Conservation (phyloP, 2,888 invertebrate species). For the Lycophotia porphyrea region DNA sequence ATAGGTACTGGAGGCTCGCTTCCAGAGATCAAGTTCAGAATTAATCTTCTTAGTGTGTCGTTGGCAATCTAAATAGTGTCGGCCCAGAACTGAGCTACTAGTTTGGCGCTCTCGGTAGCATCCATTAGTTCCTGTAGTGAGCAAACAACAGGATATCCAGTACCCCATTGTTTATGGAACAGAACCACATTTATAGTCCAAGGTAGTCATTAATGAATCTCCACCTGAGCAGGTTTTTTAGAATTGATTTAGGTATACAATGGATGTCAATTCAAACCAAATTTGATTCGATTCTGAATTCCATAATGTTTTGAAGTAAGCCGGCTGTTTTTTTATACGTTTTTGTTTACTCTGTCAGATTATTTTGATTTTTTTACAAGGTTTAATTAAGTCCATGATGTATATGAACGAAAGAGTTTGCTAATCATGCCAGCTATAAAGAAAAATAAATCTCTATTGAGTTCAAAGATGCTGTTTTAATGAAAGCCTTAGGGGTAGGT, state of each 20-base stretch:
- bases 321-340: background rate
- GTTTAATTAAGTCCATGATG: slow-evolving; percentile 17
- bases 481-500: background rate
- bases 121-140: too few species aligned
- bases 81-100: too few species aligned
- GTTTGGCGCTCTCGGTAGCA: too few species aligned
- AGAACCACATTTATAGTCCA: too few species aligned
- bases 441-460: slow-evolving; percentile 30
- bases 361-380: background rate
- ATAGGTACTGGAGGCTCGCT: background rate
- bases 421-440: slow-evolving; percentile 28
- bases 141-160: too few species aligned
- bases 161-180: too few species aligned
- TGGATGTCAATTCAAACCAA: background rate
- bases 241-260: background rate
- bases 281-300: slow-evolving; percentile 1
- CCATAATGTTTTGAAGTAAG: background rate
- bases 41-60: too few species aligned
- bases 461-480: slow-evolving; percentile 18
- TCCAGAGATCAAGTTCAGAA: background rate
- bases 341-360: background rate
- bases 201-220: too few species aligned
- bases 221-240: too few species aligned
- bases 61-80: too few species aligned
- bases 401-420: slow-evolving; percentile 14